Percentiles rank a stretch among this genome's conserved stretches.
Conservation (phyloP, 1,140 invertebrate genomes). For the Ephestia elutella region DNA sequence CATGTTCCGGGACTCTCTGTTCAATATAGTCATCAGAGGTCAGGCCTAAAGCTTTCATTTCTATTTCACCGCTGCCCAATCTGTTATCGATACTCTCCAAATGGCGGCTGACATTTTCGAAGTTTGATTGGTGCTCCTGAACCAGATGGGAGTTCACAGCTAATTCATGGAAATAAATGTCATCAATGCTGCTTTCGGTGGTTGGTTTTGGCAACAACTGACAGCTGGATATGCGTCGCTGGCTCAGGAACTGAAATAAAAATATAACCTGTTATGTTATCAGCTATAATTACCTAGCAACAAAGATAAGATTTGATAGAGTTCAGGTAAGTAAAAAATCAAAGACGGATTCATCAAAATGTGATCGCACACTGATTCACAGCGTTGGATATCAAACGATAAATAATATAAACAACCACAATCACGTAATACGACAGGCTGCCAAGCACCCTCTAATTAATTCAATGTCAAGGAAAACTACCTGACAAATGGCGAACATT, state of each 20-base stretch:
- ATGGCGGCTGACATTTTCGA: conserved; percentile 24
- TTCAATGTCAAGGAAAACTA: conserved; percentile 31
- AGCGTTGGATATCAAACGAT: background rate
- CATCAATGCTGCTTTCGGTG: conserved; percentile 42
- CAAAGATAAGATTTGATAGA: background rate
- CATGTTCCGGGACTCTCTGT: conserved; percentile 25
- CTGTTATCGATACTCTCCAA: conserved; percentile 21
- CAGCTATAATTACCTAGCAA: background rate
- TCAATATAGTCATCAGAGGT: conserved; percentile 64
- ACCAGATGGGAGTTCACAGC: conserved; percentile 23
- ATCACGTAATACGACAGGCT: conserved; percentile 3
- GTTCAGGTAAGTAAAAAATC: background rate
- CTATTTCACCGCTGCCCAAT: conserved; percentile 19
- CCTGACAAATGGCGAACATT: background rate
- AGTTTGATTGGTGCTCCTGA: conserved; percentile 19
- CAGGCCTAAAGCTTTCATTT: conserved; percentile 41
- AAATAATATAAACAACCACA: background rate
- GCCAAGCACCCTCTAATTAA: conserved; percentile 22
- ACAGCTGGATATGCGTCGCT: conserved; percentile 58
- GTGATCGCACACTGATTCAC: background rate
- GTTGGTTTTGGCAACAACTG: conserved; percentile 41
- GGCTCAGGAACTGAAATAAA: conserved; percentile 51
- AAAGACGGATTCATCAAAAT: background rate
- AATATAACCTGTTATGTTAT: background rate
- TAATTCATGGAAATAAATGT: conserved; percentile 44